Evolutionary conservation across 2,888 invertebrate species (phyloP), one percentile per base, ranked within the genome.

Genomic region (Antheraea yamamai): DNA sequence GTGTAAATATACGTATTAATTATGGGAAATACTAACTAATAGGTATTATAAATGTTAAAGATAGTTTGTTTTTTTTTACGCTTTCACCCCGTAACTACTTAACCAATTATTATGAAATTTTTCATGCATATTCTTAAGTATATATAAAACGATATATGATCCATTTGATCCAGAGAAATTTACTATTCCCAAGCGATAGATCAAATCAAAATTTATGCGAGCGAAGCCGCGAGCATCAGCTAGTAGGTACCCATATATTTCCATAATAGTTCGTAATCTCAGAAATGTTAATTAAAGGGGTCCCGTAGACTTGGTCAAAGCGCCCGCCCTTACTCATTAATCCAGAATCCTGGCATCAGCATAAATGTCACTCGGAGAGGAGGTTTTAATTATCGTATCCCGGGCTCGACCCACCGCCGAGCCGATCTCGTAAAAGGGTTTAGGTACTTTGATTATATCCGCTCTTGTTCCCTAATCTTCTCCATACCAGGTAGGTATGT

Each of bases 301-400:
- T 80, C 81, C 79, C 79, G 75, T 81, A 79, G 82, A 82, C 82
- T 83, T 76, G 82, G 82, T 88, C 91, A 92, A 91, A 91, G 89
- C 81, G 83, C 81, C 90, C 91, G 91, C 90, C 86, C 85, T 82
- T 81, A 79, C 84, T 89, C 89, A 91, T 92, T 92, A 91, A 89
- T 85, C 79, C 82, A 77, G 86, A 84, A 87, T 88, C 87, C 88
- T 85, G 85, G 86, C 90, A 93, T 93, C 92, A 92, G 89, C 90
- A 89, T 93, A 89, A 93, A 93, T 92, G 94, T 93, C 93, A 93
- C 90, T 86, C 82, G 82, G 81, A 82, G 84, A 81, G 84, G 89
- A 92, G 89, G 86, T 90, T 93, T 94, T 94, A 93, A 94, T 93
- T 93, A 93, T 89, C 84, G 80, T 79, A 77, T 79, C 77, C 78